Evolutionary conservation across 2,797 vertebrate species (phyloP).

Genomic region (Bufotes viridis): DNA sequence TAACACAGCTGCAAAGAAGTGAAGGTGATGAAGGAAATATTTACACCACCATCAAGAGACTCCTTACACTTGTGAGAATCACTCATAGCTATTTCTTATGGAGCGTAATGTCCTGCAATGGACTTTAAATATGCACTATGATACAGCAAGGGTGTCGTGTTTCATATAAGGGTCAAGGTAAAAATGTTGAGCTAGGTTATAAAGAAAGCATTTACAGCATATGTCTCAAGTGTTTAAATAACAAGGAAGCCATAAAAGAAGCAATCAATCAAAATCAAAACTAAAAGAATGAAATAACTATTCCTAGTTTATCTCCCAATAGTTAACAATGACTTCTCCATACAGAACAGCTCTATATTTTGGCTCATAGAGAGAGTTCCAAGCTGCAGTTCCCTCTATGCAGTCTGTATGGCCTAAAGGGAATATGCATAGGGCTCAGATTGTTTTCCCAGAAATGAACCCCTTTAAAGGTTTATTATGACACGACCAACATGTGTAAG

Average conservation of each 20-base stretch:
- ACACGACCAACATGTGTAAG: too few species aligned
- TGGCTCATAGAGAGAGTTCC: too few species aligned
- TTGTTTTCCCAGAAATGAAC: too few species aligned
- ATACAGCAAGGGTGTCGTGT: not conserved
- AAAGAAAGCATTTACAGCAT: constrained; percentile 1
- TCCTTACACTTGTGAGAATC: constrained; percentile 79
- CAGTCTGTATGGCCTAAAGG: not conserved
- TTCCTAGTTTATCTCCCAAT: not conserved
- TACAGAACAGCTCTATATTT: not conserved
- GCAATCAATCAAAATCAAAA: constrained; percentile 4
- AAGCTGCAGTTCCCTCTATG: not conserved
- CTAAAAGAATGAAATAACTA: not conserved
- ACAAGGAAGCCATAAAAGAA: not conserved
- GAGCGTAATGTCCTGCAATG: constrained; percentile 15
- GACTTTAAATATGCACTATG: constrained; percentile 19
- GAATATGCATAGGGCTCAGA: not conserved
- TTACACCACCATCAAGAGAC: constrained; percentile 83
- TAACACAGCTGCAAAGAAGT: constrained; percentile 75
- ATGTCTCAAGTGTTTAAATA: not conserved
- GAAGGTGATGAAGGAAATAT: constrained; percentile 81
- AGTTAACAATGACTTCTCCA: not conserved
- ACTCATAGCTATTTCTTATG: constrained; percentile 81
- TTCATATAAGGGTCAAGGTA: constrained; percentile 19
- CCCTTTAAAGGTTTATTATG: too few species aligned
- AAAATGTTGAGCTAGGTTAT: not conserved